Percentiles rank a stretch among this genome's conserved stretches.
Conservation (phyloP, 2,113 vertebrate genomes). For the Cottus gobio region DNA sequence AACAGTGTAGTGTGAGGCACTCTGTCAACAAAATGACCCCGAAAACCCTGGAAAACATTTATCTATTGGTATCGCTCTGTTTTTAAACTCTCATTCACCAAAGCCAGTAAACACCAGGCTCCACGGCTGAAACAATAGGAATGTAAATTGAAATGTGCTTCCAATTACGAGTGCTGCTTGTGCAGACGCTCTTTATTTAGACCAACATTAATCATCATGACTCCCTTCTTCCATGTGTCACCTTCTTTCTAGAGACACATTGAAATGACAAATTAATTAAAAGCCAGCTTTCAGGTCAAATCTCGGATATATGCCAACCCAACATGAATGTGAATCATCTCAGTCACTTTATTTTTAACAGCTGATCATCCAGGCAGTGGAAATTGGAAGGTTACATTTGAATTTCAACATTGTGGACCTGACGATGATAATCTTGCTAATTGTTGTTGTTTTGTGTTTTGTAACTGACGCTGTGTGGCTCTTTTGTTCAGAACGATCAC, state of each 20-base stretch:
- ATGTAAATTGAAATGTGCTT: slow-evolving; percentile 66
- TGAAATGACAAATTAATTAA: slow-evolving; percentile 19
- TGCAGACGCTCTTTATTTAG: slow-evolving; percentile 49
- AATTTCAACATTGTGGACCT: slow-evolving; percentile 8
- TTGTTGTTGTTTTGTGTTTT: slow-evolving; percentile 49
- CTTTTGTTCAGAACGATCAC: slow-evolving; percentile 44
- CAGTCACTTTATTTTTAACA: slow-evolving; percentile 4
- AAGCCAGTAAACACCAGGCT: slow-evolving; percentile 48
- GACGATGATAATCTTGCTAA: slow-evolving; percentile 40
- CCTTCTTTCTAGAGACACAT: slow-evolving; percentile 19
- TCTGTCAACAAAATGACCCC: slow-evolving; percentile 50
- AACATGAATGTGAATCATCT: slow-evolving; percentile 8
- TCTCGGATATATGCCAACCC: background rate
- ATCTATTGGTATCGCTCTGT: slow-evolving; percentile 43
- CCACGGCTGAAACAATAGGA: slow-evolving; percentile 44
- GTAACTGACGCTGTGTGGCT: slow-evolving; percentile 46
- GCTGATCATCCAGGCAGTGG: background rate
- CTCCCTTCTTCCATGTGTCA: slow-evolving; percentile 38
- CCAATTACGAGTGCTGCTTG: slow-evolving; percentile 57
- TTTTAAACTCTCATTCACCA: slow-evolving; percentile 48
- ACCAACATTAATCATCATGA: slow-evolving; percentile 44
- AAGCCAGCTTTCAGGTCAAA: slow-evolving; percentile 22
- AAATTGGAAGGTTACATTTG: background rate
- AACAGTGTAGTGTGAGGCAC: slow-evolving; percentile 28
- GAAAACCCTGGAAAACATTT: slow-evolving; percentile 42